phyloP scores from a whole-genome alignment of 2,797 vertebrate species.

The Streptopelia turtur region DNA sequence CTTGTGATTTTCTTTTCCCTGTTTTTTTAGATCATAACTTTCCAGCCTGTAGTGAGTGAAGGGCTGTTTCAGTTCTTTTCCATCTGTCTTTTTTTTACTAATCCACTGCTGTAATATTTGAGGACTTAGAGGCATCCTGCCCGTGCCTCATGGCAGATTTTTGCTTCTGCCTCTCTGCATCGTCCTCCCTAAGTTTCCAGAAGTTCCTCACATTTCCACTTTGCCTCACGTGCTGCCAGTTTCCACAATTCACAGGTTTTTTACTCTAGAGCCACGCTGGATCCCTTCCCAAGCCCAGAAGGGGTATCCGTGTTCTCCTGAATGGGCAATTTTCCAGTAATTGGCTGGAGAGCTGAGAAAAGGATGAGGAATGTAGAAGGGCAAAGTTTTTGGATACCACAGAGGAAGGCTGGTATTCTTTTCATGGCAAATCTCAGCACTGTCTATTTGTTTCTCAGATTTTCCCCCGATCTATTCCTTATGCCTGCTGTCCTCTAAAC shows the following conservation, averaged over 20 bases:
- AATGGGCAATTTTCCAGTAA: background rate
- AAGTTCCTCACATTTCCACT: background rate
- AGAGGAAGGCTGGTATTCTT: constrained; percentile 12
- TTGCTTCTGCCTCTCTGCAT: background rate
- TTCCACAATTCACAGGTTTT: background rate
- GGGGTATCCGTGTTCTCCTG: background rate
- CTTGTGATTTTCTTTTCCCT: background rate
- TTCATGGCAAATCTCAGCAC: background rate
- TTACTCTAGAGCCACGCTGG: background rate
- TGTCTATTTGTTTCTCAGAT: background rate
- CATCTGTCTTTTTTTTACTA: background rate
- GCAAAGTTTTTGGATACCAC: constrained; percentile 36
- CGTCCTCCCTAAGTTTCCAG: background rate
- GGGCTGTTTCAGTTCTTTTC: background rate
- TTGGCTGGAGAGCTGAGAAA: background rate
- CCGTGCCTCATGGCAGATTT: background rate
- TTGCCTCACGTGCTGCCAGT: background rate
- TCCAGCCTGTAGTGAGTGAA: background rate
- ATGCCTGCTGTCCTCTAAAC: background rate
- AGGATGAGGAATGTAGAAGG: background rate
- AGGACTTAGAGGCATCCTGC: background rate
- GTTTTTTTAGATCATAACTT: background rate
- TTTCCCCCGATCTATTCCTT: background rate
- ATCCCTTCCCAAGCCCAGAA: background rate
- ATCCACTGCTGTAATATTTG: background rate